These are phyloP conservation scores for Thumatha senex DNA, from an alignment of 2,888 invertebrate species.

Conservation along the genomic window DNA sequence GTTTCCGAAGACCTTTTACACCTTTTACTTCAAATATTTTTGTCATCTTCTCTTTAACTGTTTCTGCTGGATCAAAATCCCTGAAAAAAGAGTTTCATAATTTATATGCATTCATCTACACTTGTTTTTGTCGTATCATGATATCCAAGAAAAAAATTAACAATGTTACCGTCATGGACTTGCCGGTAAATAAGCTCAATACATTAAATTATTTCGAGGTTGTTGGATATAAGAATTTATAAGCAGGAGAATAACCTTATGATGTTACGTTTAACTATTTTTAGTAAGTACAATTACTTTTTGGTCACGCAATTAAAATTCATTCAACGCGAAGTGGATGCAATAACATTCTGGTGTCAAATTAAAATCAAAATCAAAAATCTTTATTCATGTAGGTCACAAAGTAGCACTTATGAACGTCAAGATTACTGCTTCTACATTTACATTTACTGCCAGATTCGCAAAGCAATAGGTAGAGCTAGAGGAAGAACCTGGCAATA, in stretches of 20 bases:
- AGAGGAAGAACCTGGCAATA: no score
- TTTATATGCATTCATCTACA: slow-evolving; percentile 3
- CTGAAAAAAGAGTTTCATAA: slow-evolving; percentile 55
- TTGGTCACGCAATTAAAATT: slow-evolving; percentile 32
- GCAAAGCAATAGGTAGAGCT: no score
- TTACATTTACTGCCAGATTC: no score
- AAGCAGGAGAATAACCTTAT: slow-evolving; percentile 17
- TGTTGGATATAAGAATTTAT: slow-evolving; percentile 5
- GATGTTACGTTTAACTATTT: slow-evolving; percentile 11
- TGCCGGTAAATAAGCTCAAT: neutral
- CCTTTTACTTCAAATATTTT: slow-evolving; percentile 94
- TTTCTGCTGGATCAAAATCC: slow-evolving; percentile 96
- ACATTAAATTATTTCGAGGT: neutral
- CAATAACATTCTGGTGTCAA: no score
- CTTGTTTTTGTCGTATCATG: no score
- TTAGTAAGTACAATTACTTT: slow-evolving; percentile 11
- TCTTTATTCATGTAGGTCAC: no score
- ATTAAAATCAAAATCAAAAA: no score
- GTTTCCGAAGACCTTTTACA: slow-evolving; percentile 90
- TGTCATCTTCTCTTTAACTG: slow-evolving; percentile 93
- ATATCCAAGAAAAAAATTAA: no score
- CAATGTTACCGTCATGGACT: no score
- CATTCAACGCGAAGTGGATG: slow-evolving; percentile 9
- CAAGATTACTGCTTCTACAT: no score
- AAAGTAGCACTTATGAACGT: no score